Evolutionary conservation across 2,113 vertebrate genomes (phyloP).

Genomic region (Eonycteris spelaea): DNA sequence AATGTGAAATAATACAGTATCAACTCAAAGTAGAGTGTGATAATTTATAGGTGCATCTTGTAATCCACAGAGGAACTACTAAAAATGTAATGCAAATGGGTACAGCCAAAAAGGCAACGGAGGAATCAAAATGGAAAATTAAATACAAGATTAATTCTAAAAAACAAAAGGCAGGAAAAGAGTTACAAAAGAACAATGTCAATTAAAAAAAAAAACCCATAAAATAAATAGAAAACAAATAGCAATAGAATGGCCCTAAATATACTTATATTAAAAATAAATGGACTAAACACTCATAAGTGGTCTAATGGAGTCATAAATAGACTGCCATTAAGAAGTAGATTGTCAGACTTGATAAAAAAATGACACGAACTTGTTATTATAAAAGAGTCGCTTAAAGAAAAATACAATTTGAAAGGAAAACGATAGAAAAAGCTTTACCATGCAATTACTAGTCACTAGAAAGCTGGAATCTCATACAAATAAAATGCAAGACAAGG

Average conservation of each 20-base stretch:
- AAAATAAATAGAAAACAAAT: background rate
- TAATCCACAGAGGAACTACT: background rate
- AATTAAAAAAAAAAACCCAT: background rate
- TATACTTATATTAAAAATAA: background rate
- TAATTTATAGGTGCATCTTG: background rate
- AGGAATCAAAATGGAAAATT: background rate
- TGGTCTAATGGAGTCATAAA: background rate
- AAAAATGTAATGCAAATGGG: background rate
- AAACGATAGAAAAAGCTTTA: background rate
- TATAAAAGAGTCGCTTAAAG: background rate
- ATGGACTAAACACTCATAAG: background rate
- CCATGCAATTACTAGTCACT: background rate
- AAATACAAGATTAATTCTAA: background rate
- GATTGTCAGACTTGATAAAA: background rate
- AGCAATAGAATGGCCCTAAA: background rate
- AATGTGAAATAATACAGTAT: background rate
- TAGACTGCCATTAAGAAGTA: background rate
- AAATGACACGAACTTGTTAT: background rate
- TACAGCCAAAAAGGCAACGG: background rate
- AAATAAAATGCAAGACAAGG: background rate
- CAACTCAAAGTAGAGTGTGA: background rate
- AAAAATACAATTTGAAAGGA: background rate
- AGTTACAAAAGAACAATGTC: background rate
- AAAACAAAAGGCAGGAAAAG: background rate
- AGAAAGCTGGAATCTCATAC: background rate